Percentiles rank a stretch among this genome's conserved stretches.
These are phyloP conservation scores for Baccha elongata DNA, from an alignment of 2,888 invertebrate species.

Conservation along the genomic window DNA sequence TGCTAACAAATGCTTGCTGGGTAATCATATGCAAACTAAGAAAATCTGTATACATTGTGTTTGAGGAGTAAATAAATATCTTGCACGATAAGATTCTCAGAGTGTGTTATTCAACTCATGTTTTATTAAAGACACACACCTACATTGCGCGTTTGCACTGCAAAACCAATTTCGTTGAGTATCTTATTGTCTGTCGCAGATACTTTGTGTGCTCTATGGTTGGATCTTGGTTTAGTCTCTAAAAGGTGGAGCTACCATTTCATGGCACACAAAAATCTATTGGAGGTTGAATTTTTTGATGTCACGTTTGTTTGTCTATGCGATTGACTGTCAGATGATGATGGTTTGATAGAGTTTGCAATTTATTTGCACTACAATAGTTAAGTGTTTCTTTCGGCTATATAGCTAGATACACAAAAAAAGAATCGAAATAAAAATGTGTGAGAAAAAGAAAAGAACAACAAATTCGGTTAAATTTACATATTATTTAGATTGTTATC, in stretches of 20 bases:
- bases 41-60: constrained; percentile 64
- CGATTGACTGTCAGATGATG: constrained; percentile 23
- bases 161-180: constrained; percentile 61
- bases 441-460: constrained; percentile 31
- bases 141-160: constrained; percentile 53
- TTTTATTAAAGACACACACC: constrained; percentile 71
- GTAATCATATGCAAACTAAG: constrained; percentile 44
- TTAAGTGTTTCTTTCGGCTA: constrained; percentile 36
- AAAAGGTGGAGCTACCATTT: constrained; percentile 32
- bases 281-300: constrained; percentile 56
- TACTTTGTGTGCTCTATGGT: not conserved
- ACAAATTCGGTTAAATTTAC: constrained; percentile 59
- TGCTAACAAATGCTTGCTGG: constrained; percentile 9
- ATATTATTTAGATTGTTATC: constrained; percentile 57
- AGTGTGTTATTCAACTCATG: constrained; percentile 68
- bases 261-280: constrained; percentile 7
- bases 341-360: constrained; percentile 61
- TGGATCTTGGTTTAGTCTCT: constrained; percentile 6
- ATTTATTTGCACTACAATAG: constrained; percentile 68
- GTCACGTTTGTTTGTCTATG: constrained; percentile 60
- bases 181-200: constrained; percentile 30
- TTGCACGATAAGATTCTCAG: constrained; percentile 64
- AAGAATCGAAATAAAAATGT: constrained; percentile 16
- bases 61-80: constrained; percentile 47
- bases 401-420: constrained; percentile 38